Evolutionary conservation across 2,797 vertebrate genomes (phyloP).

Genomic region (Hyperoplus lanceolatus): DNA sequence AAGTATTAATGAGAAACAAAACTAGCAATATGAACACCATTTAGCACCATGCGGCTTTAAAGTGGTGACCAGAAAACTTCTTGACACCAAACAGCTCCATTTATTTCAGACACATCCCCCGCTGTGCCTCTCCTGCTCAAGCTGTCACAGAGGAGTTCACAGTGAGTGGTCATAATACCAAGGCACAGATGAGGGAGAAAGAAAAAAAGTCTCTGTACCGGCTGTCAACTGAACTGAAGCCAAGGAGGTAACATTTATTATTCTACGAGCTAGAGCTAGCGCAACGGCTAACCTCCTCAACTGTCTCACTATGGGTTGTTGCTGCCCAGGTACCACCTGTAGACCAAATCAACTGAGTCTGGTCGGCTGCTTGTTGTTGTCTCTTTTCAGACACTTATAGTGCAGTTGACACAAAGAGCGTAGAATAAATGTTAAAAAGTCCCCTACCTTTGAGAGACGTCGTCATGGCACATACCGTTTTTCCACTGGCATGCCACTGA

Average conservation of each 20-base stretch:
- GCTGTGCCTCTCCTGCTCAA: background rate
- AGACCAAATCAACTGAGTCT: too few relatives aligned
- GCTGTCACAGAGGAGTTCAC: slow-evolving; percentile 4
- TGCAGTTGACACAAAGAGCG: background rate
- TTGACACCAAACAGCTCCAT: background rate
- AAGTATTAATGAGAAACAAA: background rate
- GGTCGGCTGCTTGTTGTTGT: too few relatives aligned
- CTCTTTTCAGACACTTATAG: background rate
- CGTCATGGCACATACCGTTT: too few relatives aligned
- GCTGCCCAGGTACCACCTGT: too few relatives aligned
- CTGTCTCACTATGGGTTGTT: background rate
- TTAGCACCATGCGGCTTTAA: background rate
- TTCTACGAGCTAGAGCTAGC: background rate
- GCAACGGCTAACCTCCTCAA: background rate
- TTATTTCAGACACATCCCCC: background rate
- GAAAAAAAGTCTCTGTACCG: background rate
- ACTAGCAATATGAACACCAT: background rate
- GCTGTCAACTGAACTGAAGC: background rate
- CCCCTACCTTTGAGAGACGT: background rate
- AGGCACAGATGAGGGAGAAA: background rate
- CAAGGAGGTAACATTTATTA: background rate
- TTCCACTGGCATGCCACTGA: too few relatives aligned
- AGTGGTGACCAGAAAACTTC: background rate
- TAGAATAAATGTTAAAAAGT: background rate
- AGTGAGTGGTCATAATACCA: slow-evolving; percentile 6